Conservation (phyloP, 2,888 invertebrate species). For the Mamestra brassicae region DNA sequence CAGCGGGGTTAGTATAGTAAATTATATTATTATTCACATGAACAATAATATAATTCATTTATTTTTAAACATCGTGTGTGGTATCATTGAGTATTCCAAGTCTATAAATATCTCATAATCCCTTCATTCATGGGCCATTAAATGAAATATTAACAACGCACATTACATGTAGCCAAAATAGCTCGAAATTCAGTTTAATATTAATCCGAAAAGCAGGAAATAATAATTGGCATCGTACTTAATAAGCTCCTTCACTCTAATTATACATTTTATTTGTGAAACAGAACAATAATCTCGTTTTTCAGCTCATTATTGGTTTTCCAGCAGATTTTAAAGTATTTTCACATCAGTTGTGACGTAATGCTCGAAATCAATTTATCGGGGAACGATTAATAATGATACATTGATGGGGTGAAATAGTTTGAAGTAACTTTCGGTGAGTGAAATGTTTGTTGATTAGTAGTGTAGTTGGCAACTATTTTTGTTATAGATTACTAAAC, state of each 20-base stretch:
- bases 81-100: too few relatives aligned
- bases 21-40: too few relatives aligned
- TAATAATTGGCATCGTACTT: neutral
- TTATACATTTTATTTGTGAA: slow-evolving; percentile 25
- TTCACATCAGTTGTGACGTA: slow-evolving; percentile 7
- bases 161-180: neutral
- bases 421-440: neutral
- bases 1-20: too few relatives aligned
- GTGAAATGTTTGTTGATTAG: neutral
- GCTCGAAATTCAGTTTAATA: slow-evolving; percentile 3
- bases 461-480: neutral
- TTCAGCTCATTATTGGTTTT: slow-evolving; percentile 16
- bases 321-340: slow-evolving; percentile 14
- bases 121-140: too few relatives aligned
- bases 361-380: slow-evolving; percentile 7
- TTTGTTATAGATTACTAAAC: neutral
- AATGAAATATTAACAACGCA: neutral
- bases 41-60: too few relatives aligned
- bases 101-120: neutral
- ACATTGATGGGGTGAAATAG: neutral
- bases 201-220: slow-evolving; percentile 5
- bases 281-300: slow-evolving; percentile 20
- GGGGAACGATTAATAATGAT: slow-evolving; percentile 12
- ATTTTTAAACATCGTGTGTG: too few relatives aligned
- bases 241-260: slow-evolving; percentile 21